Conservation (phyloP, 2,113 vertebrate species). For the Pygathrix nemaeus region DNA sequence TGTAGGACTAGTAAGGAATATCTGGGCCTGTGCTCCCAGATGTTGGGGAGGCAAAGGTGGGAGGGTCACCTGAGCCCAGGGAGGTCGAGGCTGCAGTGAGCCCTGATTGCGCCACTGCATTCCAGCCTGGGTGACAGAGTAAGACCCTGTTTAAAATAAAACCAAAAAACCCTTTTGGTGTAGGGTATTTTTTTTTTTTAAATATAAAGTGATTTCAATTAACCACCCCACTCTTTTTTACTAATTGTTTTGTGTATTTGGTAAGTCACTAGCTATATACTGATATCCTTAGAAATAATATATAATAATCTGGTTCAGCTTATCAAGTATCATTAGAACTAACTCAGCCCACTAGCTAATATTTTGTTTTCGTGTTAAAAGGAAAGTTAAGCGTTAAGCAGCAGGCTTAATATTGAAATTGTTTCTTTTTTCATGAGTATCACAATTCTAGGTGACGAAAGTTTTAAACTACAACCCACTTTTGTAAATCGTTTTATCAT, state of each 20-base stretch:
- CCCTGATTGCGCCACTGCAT: too few species aligned
- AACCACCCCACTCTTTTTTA: neutral
- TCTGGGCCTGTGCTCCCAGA: too few species aligned
- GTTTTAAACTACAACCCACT: conserved; percentile 27
- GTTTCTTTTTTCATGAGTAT: neutral
- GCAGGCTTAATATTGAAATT: neutral
- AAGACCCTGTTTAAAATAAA: too few species aligned
- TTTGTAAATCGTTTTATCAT: conserved; percentile 29
- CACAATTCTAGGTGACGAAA: conserved; percentile 1
- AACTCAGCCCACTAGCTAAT: conserved; percentile 11
- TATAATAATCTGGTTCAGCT: conserved; percentile 42
- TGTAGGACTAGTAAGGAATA: neutral
- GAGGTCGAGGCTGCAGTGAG: too few species aligned
- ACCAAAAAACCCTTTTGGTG: neutral
- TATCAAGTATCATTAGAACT: neutral
- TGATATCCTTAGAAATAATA: neutral
- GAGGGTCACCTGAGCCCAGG: too few species aligned
- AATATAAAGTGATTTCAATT: neutral
- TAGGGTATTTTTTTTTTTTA: neutral
- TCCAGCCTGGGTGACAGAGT: too few species aligned
- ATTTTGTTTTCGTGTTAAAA: neutral
- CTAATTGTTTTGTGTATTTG: neutral
- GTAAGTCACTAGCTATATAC: neutral
- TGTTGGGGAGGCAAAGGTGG: too few species aligned
- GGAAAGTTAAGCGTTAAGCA: conserved; percentile 1